Base-by-base conservation (phyloP, 2,797 vertebrate species). In the Chelonia mydas region DNA sequence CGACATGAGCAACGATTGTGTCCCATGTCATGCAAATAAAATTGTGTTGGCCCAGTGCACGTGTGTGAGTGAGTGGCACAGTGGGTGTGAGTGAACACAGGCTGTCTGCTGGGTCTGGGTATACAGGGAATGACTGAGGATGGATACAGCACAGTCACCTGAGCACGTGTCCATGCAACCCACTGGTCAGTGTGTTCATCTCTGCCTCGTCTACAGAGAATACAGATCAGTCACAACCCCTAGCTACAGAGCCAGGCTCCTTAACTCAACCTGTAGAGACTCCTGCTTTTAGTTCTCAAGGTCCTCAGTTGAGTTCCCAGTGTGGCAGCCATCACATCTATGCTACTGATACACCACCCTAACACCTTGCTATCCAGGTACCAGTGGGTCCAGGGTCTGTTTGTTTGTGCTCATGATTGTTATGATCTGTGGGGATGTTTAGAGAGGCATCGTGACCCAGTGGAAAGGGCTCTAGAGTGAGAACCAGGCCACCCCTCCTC, bases 21-120 rank as follows among this genome's bases (percentile, higher is more conserved):
- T 51, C 72, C 84, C 0, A 0, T 31, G 51, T 37, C 7, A 0
- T 31, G 50, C 11, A 89, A 76, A 33, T 41, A 16, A 57, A 2
- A 68, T 0, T 41, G 68, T 54, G 81, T 54, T 0, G 0, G 25
- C 25, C 83, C 1, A 2, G 41, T 51, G n/a, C 2, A 1, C 0
- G 1, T 0, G 0, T 0, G 0, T 2, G 31, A 76, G 41, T 47
- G 25, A 0, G 0, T 27, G 28, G 2, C 59, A 83, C 25, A 28
- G 25, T 45, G 21, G 72, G 12, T 41, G 25, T 37, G 17, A 13
- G 84, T 50, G 79, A 93, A 59, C 27, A 57, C 12, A 3, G 53
- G 0, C 0, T n/a, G 33, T 49, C 11, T 0, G 0, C 6, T 17
- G 65, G 10, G 16, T 1, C 2, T 1, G 11, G 10, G 61, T 3